These are phyloP conservation scores for Caenorhabditis inopinata DNA, from an alignment of 1,140 invertebrate genomes.

Conservation along the genomic window DNA sequence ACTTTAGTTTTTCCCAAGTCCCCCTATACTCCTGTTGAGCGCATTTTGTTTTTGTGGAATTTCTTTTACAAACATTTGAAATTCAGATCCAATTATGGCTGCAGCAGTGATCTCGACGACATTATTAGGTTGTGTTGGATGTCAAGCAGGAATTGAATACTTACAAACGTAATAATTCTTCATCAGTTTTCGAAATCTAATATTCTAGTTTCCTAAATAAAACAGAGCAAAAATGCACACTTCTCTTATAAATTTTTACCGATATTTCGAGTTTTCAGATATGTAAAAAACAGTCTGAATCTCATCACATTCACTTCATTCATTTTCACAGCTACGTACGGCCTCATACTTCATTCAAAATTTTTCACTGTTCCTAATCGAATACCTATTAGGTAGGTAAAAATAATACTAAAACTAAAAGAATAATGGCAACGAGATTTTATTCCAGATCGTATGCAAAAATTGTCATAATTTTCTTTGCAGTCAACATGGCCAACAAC, in stretches of 20 bases:
- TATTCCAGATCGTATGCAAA: constrained; percentile 76
- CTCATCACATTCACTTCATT: constrained; percentile 92
- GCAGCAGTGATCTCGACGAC: constrained; percentile 32
- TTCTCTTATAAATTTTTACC: too few species aligned
- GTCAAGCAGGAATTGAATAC: constrained; percentile 37
- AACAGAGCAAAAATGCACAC: too few species aligned
- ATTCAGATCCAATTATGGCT: constrained; percentile 16
- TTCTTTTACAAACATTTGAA: not conserved
- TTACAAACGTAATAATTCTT: constrained; percentile 39
- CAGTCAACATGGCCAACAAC: constrained; percentile 88
- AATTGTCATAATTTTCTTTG: constrained; percentile 86
- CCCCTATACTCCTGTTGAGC: too few species aligned
- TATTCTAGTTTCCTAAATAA: too few species aligned
- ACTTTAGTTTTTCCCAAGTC: too few species aligned
- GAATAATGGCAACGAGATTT: not conserved
- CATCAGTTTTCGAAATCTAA: too few species aligned
- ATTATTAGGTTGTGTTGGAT: constrained; percentile 41
- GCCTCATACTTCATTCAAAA: constrained; percentile 82
- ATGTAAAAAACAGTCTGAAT: constrained; percentile 69
- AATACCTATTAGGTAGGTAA: constrained; percentile 69
- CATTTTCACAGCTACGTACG: constrained; percentile 83
- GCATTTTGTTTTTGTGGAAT: too few species aligned
- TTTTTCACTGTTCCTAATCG: constrained; percentile 77
- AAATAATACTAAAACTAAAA: too few species aligned
- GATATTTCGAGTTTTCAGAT: too few species aligned